Percentiles rank a stretch among this genome's conserved stretches.
Evolutionary conservation across 2,888 invertebrate species (phyloP).

Genomic region (Agrilus mali): DNA sequence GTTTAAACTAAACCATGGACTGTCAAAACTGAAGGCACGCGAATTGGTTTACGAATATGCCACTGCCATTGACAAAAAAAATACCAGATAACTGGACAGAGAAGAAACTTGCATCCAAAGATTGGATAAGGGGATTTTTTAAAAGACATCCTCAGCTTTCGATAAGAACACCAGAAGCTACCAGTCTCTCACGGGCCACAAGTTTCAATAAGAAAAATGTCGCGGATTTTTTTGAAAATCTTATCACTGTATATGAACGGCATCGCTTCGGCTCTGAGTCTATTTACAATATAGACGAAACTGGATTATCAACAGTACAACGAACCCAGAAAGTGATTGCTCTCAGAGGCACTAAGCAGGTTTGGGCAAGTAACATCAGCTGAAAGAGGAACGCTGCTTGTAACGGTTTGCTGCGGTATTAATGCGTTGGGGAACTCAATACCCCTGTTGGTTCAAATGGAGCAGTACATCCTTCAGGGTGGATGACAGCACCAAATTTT

Average conservation of each 20-base stretch:
- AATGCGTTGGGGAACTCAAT: conserved; percentile 23
- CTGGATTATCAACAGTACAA: background rate
- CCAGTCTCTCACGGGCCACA: background rate
- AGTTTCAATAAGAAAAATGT: conserved; percentile 1
- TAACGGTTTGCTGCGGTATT: conserved; percentile 22
- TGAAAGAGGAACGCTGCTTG: conserved; percentile 24
- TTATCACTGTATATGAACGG: background rate
- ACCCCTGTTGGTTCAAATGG: conserved; percentile 19
- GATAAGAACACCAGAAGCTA: conserved; percentile 8
- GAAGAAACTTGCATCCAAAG: background rate
- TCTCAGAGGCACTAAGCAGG: conserved; percentile 22
- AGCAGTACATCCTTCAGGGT: conserved; percentile 19
- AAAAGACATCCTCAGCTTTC: conserved; percentile 9
- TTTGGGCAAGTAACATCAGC: no score
- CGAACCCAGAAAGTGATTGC: conserved; percentile 5
- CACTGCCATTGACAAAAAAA: conserved; percentile 1
- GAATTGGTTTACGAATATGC: conserved; percentile 18
- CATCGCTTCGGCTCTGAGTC: background rate
- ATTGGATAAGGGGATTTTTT: conserved; percentile 12
- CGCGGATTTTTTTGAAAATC: background rate
- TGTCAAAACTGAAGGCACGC: conserved; percentile 16
- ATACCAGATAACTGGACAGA: background rate
- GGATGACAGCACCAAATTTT: conserved; percentile 21
- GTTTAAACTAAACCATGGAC: conserved; percentile 13
- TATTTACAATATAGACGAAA: conserved; percentile 3